Percentiles rank a stretch among this genome's conserved stretches.
phyloP scores from a whole-genome alignment of 30 jellyfish, hydroid and myxozoan genomes.

The Cassiopea xamachana region DNA sequence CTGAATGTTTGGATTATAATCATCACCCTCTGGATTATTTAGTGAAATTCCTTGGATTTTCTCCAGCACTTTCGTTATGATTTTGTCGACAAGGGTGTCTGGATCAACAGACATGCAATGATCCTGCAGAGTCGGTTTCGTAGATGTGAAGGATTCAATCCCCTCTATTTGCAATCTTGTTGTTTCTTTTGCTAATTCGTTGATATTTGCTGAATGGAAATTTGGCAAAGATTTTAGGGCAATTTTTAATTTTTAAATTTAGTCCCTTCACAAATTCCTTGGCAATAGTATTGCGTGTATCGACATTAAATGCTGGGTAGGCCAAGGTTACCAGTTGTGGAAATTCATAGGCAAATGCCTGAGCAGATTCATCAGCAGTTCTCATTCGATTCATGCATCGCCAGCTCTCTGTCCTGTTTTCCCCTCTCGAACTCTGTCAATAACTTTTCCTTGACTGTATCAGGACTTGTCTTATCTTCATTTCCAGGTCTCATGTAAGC shows the following conservation, averaged over 20 bases:
- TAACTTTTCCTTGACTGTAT: too few relatives aligned
- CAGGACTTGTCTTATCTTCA: too few relatives aligned
- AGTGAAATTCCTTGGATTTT: not conserved
- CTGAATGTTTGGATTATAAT: not conserved
- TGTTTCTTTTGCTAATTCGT: not conserved
- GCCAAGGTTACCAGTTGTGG: constrained; percentile 30
- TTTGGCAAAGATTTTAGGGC: constrained; percentile 43
- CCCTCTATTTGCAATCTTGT: constrained; percentile 47
- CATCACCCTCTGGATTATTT: not conserved
- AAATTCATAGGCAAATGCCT: constrained; percentile 35
- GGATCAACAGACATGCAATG: not conserved
- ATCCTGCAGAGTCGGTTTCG: not conserved
- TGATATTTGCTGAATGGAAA: not conserved
- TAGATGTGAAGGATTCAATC: constrained; percentile 18
- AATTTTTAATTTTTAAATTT: constrained; percentile 7
- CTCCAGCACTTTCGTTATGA: not conserved
- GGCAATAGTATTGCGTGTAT: constrained; percentile 7
- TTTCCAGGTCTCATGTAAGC: too few relatives aligned
- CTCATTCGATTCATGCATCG: too few relatives aligned
- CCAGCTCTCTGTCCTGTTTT: too few relatives aligned
- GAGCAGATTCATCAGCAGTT: not conserved
- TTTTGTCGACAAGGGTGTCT: not conserved
- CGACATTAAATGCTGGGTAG: constrained; percentile 39
- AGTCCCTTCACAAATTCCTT: constrained; percentile 4
- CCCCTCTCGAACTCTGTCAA: too few relatives aligned